Base-by-base conservation (phyloP, 2,888 invertebrate genomes). In the Heliconius sara region DNA sequence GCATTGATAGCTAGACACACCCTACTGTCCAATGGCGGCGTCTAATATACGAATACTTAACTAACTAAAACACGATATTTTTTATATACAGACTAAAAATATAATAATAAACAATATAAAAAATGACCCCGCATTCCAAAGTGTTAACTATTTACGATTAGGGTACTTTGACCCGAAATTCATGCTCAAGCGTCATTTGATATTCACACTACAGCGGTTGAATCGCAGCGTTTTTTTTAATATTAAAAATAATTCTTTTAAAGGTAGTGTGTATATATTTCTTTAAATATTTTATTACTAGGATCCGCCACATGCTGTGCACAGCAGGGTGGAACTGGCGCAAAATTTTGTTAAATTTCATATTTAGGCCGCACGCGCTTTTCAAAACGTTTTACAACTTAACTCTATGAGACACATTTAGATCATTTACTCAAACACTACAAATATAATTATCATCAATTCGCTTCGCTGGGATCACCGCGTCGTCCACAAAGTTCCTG, bases 61-160 rank as follows among this genome's bases (percentile, higher is more conserved):
- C 6, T 76, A 47, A 22, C 22, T 47, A n/a, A 65, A 47, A 66
- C 12, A 75, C 10, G 5, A n/a, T 68, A 39, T n/a, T 70, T 70
- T 63, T 43, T 43, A 68, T 68, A 68, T 43, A n/a, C 39, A 43
- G 9, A 34, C 30, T 57, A n/a, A 30, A 65, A 52, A 65, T 12
- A n/a, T n/a, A 76, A 57, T 19, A 67, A 67, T 83, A 81, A 83
- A 83, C 80, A 81, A 83, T 78, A 84, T 83, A 82, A 83, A 84
- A 82, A 79, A 80, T 82, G 85, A 84, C 82, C 83, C 79, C 83
- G 82, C 85, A 84, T 85, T 83, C 85, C 84, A 79, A 10, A 27
- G 70, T 70, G 77, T 73, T 80, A 80, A 83, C 82, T 84, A 83
- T 84, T 82, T 79, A 83, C 77, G 76, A 80, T 81, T 81, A 43